Evolutionary conservation across 2,113 vertebrate genomes (phyloP).

Genomic region (Solea senegalensis): DNA sequence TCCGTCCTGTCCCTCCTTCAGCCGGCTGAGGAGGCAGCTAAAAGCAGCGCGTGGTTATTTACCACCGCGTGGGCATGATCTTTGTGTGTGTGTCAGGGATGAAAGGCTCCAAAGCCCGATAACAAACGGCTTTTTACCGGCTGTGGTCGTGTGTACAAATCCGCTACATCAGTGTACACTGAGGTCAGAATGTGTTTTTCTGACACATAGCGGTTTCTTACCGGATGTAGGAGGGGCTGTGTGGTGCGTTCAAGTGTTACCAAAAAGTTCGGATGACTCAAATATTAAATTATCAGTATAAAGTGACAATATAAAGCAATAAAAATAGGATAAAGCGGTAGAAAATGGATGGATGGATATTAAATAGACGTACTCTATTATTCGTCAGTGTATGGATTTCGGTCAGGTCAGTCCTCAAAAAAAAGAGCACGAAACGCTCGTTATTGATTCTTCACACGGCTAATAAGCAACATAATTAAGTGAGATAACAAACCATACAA

Average conservation of each 20-base stretch:
- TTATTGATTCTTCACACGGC: too few relatives aligned
- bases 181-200: slow-evolving; percentile 17
- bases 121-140: rapidly evolving
- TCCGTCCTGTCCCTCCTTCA: slow-evolving; percentile 43
- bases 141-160: too few relatives aligned
- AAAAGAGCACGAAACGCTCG: too few relatives aligned
- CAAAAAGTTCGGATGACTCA: background rate
- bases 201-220: slow-evolving; percentile 63
- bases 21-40: slow-evolving; percentile 45
- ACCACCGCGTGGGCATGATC: slow-evolving; percentile 53
- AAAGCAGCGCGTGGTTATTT: slow-evolving; percentile 26
- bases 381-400: too few relatives aligned
- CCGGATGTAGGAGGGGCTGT: slow-evolving; percentile 59
- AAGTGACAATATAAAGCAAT: too few relatives aligned
- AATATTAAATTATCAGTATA: too few relatives aligned
- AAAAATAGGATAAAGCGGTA: too few relatives aligned
- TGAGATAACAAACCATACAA: too few relatives aligned
- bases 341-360: too few relatives aligned
- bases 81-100: background rate
- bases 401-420: too few relatives aligned
- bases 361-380: too few relatives aligned
- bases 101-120: background rate
- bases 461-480: too few relatives aligned
- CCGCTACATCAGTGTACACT: background rate
- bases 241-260: slow-evolving; percentile 17